Evolutionary conservation across 1,140 invertebrate genomes (phyloP), one percentile per base, ranked within the genome.

Genomic region (Ridgeia piscesae): DNA sequence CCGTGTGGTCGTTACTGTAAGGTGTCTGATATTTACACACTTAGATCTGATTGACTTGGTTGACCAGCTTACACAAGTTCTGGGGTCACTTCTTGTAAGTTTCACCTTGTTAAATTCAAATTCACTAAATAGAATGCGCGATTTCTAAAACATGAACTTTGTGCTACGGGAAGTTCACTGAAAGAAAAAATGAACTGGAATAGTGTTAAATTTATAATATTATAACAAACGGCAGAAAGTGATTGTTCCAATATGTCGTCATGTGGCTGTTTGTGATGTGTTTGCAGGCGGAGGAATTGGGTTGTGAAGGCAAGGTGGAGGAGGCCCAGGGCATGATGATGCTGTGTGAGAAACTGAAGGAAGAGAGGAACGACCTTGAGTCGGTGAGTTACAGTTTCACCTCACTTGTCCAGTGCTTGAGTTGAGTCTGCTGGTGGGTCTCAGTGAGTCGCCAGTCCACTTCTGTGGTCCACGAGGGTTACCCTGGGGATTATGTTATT

Each of bases 301-400:
- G 99, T 0, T 98, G 98, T 94, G 97, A 98, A 94, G 99, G 99
- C 1, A 98, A 99, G 96, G 98, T 99, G 0, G 99, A 99, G 96
- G 98, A 99, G 96, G 98, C 99, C 0, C 98, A 99, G 95, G 98
- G 98, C 42, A 96, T 99, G 1, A 98, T 99, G 98, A 98, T 98
- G 94, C 97, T 99, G 9, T 99, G 98, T 96, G 99, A 99, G 95
- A 97, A 99, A 95, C 96, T 99, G 0, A 98, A 99, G 96, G 98
- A 99, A 94, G 99, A 99, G 96, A 96, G 98, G 93, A 98, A 98
- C 94, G 96, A 97, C 35, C 95, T 99, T 27, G 96, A 97, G 58
- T 77, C 58, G 58, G 58, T 77, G 58, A 31, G 58, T 77, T 21
- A 21, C 27, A 77, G 58, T 9, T 42, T 4, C 42, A 42, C 42